A percentile compares a stretch with the other conserved stretches of the same genome.
phyloP scores from a whole-genome alignment of 2,888 invertebrate species.

The Rhagonycha fulva region DNA sequence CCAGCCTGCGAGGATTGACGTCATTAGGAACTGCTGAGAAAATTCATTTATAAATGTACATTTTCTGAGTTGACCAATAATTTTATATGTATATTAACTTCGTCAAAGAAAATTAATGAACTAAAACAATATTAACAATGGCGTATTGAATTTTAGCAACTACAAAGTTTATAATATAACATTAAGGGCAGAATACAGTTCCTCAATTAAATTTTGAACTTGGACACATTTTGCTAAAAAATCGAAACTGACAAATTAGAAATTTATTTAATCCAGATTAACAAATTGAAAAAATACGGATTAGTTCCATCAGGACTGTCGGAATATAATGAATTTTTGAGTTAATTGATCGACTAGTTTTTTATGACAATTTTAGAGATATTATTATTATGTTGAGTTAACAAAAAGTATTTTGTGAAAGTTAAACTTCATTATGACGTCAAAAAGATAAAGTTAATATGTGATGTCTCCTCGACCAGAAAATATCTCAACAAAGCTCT shows the following conservation, averaged over 20 bases:
- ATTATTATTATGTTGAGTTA: neutral
- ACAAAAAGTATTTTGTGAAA: neutral
- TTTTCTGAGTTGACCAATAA: neutral
- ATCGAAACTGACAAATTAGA: neutral
- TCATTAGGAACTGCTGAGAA: neutral
- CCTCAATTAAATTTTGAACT: neutral
- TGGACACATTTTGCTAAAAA: neutral
- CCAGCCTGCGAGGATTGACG: neutral
- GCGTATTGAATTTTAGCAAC: neutral
- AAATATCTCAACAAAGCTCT: neutral
- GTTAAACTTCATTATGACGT: neutral
- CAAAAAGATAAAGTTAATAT: neutral
- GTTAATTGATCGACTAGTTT: neutral
- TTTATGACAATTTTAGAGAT: neutral
- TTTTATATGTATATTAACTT: neutral
- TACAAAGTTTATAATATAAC: neutral
- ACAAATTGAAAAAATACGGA: neutral
- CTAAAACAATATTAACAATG: neutral
- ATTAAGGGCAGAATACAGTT: neutral
- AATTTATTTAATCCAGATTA: too few relatives aligned
- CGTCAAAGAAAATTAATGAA: neutral
- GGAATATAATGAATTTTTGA: neutral
- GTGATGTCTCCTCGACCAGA: neutral
- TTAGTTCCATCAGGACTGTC: too few relatives aligned
- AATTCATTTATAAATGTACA: neutral